Percentiles rank a stretch among this genome's conserved stretches.
Evolutionary conservation across 30 jellyfish, hydroid and myxozoan genomes (phyloP).

Genomic region (Aurelia coerulea): DNA sequence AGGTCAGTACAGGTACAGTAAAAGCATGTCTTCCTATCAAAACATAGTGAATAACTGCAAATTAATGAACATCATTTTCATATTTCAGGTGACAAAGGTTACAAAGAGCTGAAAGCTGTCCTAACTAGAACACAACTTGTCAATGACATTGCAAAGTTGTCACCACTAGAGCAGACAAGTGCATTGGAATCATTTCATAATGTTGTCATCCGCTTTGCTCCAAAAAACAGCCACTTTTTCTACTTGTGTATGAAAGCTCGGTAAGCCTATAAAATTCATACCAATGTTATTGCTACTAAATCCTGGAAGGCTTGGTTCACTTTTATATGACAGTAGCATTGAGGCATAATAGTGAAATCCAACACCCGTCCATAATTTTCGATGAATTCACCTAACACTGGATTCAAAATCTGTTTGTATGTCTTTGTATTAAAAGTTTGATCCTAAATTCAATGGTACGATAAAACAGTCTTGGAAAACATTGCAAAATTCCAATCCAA

Average conservation of each 20-base stretch:
- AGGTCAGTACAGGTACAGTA: too few relatives aligned
- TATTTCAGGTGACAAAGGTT: constrained; percentile 19
- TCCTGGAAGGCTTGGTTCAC: too few relatives aligned
- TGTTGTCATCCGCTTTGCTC: constrained; percentile 34
- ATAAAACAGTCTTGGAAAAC: too few relatives aligned
- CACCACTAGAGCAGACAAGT: constrained; percentile 37
- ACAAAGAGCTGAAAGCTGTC: constrained; percentile 22
- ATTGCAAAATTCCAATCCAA: too few relatives aligned
- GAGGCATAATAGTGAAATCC: too few relatives aligned
- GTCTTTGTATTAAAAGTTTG: too few relatives aligned
- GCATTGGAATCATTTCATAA: constrained; percentile 31
- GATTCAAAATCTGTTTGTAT: too few relatives aligned
- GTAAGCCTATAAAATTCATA: background rate
- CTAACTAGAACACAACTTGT: constrained; percentile 13
- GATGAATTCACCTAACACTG: too few relatives aligned
- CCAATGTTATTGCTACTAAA: background rate
- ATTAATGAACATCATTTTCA: background rate
- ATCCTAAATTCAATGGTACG: too few relatives aligned
- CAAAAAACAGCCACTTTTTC: constrained; percentile 15
- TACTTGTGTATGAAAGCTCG: constrained; percentile 25
- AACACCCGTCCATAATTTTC: too few relatives aligned
- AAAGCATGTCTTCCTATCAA: too few relatives aligned
- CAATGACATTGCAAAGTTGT: constrained; percentile 9
- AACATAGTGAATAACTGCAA: background rate
- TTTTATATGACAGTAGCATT: too few relatives aligned